Base-by-base conservation (phyloP, 2,113 vertebrate species). In the Rhinogobius similis region DNA sequence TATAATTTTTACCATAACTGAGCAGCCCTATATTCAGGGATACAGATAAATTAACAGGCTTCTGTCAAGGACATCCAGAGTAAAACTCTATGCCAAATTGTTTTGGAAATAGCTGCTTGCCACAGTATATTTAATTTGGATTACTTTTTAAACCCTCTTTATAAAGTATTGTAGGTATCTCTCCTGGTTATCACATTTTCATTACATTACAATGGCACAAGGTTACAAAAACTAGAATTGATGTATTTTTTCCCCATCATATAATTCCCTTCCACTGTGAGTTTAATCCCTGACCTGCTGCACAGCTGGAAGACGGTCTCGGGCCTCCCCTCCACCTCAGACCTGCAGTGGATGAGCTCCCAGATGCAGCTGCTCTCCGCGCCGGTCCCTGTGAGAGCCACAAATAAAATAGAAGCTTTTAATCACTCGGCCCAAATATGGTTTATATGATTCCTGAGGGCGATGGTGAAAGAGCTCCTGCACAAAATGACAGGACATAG, bases 301-400 rank as follows among this genome's bases (percentile, higher is more conserved):
- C 96, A 97, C 82, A 99, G 73, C 81, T 98, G 96, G 86, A 99
- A 99, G 70, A 93, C 76, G 0, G 93, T 99, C 91, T 99, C 96
- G 0, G 98, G 98, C 65, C 98, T 93, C 26, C 98, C 98, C 85
- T 97, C 95, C 62, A 95, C 79, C 80, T 99, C 97, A 59, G 97
- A 99, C 85, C 94, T 95, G 0, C 94, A 98, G 82, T 99, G 98
- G 87, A 99, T 94, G 90, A 99, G 90, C 87, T 99, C 98, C 97
- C 98, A 99, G 62, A 96, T 89, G 74, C 94, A 96, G 87, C 92
- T 95, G 70, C 93, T 96, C 68, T 99, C 97, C 46, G 95, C 90
- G 79, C 94, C 94, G 90, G 88, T 78, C 44, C 79, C 85, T 87
- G 58, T 2, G 74, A 66, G 62, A 10, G 8, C 62, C 43, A 67